Percentiles rank a stretch among this genome's conserved stretches.
These are phyloP conservation scores for Notolepis coatsorum DNA, from an alignment of 2,797 vertebrate species.

Conservation along the genomic window DNA sequence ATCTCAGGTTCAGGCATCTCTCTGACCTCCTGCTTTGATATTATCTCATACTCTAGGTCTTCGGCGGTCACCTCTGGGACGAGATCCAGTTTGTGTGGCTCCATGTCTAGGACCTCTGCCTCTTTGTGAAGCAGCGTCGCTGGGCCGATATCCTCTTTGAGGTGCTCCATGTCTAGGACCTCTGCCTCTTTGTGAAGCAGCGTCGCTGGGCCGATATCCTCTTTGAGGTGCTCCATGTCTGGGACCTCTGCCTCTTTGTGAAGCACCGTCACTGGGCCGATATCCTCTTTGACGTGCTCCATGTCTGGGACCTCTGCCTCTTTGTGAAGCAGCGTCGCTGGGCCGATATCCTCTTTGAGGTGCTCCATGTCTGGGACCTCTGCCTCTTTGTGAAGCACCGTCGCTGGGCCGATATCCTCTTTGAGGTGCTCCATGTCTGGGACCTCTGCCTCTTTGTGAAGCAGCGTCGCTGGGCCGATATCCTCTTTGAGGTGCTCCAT, in stretches of 20 bases:
- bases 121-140: constrained; percentile 8
- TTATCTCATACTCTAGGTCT: constrained; percentile 85
- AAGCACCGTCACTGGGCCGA: not conserved
- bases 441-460: constrained; percentile 24
- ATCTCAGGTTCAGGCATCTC: constrained; percentile 61
- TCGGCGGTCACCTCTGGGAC: constrained; percentile 74
- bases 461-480: constrained; percentile 15
- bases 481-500: constrained; percentile 46
- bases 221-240: not conserved
- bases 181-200: no score
- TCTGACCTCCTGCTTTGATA: constrained; percentile 81
- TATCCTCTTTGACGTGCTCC: no score
- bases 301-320: constrained; percentile 17
- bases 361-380: no score
- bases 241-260: constrained; percentile 15
- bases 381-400: not conserved
- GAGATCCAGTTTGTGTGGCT: no score
- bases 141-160: constrained; percentile 33
- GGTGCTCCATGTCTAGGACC: no score
- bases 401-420: not conserved
- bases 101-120: no score
- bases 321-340: constrained; percentile 18
- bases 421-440: not conserved
- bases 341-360: constrained; percentile 15
- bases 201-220: not conserved